Evolutionary conservation across 2,888 invertebrate genomes (phyloP).

Genomic region (Spialia ferax): DNA sequence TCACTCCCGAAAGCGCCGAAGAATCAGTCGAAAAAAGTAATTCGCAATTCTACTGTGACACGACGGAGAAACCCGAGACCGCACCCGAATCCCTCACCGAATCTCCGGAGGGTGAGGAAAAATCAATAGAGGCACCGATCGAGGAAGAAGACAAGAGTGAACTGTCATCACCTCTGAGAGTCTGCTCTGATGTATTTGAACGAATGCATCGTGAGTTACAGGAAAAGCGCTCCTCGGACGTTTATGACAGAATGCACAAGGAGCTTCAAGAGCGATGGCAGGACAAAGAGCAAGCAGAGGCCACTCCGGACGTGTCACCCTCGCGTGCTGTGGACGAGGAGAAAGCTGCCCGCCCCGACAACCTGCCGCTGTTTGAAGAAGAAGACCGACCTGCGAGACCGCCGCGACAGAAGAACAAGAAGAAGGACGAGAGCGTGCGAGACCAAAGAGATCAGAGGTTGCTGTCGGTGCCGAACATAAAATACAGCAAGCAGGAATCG

Average conservation of each 20-base stretch:
- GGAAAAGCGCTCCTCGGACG: slow-evolving; percentile 66
- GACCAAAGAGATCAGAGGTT: slow-evolving; percentile 89
- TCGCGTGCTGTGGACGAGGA: slow-evolving; percentile 57
- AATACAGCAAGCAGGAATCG: slow-evolving; percentile 84
- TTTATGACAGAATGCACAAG: slow-evolving; percentile 75
- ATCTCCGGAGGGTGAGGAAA: slow-evolving; percentile 56
- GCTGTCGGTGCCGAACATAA: slow-evolving; percentile 93
- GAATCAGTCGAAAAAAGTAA: slow-evolving; percentile 61
- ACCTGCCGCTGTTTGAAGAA: slow-evolving; percentile 86
- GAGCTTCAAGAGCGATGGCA: slow-evolving; percentile 80
- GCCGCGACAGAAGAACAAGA: slow-evolving; percentile 77
- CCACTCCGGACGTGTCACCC: slow-evolving; percentile 52
- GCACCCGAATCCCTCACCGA: slow-evolving; percentile 58
- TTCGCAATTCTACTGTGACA: slow-evolving; percentile 76
- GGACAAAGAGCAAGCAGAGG: slow-evolving; percentile 62
- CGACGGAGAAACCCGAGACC: slow-evolving; percentile 56
- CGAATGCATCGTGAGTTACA: slow-evolving; percentile 75
- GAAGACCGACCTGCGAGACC: slow-evolving; percentile 72
- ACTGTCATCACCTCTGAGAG: slow-evolving; percentile 66
- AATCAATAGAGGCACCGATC: slow-evolving; percentile 44
- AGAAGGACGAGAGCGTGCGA: slow-evolving; percentile 60
- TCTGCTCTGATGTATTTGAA: slow-evolving; percentile 74
- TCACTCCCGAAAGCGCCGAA: slow-evolving; percentile 69
- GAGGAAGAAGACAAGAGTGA: slow-evolving; percentile 53
- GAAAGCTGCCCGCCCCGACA: slow-evolving; percentile 84